A percentile compares a stretch with the other conserved stretches of the same genome.
phyloP scores from a whole-genome alignment of 2,113 vertebrate species.

The Beaufortia kweichowensis region DNA sequence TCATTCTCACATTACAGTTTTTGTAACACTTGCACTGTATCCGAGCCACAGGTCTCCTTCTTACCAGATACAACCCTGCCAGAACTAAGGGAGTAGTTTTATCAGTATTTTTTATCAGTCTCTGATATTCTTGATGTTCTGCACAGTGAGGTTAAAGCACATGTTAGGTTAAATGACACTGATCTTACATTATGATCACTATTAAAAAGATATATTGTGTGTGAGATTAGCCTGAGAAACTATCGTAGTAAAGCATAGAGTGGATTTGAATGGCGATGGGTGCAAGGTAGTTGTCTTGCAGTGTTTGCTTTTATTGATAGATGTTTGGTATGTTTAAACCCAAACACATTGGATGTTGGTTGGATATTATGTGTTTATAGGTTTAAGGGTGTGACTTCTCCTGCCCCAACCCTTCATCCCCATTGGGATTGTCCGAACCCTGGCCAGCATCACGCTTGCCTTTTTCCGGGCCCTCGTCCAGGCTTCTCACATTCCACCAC shows the following conservation, averaged over 20 bases:
- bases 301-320: not conserved
- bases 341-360: too few species aligned
- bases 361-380: slow-evolving; percentile 17
- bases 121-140: slow-evolving; percentile 7
- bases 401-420: not conserved
- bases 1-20: slow-evolving; percentile 38
- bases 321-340: too few species aligned
- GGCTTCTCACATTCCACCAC: slow-evolving; percentile 62
- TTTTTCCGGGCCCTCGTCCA: slow-evolving; percentile 58
- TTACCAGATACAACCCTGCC: not conserved
- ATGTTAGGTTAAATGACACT: not conserved
- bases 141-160: not conserved
- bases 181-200: not conserved
- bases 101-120: not conserved
- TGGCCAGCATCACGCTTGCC: slow-evolving; percentile 54
- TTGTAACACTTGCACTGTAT: slow-evolving; percentile 32
- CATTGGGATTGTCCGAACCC: slow-evolving; percentile 43
- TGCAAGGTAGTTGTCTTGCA: not conserved
- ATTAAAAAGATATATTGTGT: slow-evolving; percentile 7
- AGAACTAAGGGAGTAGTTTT: slow-evolving; percentile 33
- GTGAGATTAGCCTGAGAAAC: not conserved
- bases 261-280: not conserved
- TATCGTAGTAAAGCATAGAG: not conserved
- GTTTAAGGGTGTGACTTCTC: not conserved
- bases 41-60: slow-evolving; percentile 19